phyloP scores from a whole-genome alignment of 2,888 invertebrate genomes.

The Druceiella hillmani region DNA sequence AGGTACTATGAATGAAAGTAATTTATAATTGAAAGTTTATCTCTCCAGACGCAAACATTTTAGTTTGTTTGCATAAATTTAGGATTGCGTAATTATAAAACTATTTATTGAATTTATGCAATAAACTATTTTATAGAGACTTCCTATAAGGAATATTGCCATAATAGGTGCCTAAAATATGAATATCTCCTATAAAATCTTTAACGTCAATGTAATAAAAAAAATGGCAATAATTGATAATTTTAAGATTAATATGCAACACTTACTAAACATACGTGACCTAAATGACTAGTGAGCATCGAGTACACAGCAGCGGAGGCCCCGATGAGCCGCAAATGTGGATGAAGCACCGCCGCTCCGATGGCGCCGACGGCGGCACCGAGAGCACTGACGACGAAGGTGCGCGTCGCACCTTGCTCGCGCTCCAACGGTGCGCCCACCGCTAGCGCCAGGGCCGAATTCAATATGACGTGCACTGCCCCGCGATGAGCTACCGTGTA shows the following conservation, averaged over 20 bases:
- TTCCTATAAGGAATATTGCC: too few species aligned
- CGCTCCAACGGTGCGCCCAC: slow-evolving; percentile 55
- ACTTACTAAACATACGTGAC: slow-evolving; percentile 69
- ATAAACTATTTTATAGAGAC: too few species aligned
- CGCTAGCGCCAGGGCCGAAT: slow-evolving; percentile 47
- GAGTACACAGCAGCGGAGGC: slow-evolving; percentile 91
- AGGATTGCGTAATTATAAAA: too few species aligned
- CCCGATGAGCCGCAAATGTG: slow-evolving; percentile 72
- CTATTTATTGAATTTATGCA: too few species aligned
- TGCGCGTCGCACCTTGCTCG: slow-evolving; percentile 71
- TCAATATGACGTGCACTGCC: slow-evolving; percentile 69
- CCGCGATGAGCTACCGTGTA: slow-evolving; percentile 79
- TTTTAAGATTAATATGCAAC: not conserved
- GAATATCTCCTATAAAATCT: too few species aligned
- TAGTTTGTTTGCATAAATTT: too few species aligned
- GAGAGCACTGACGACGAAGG: slow-evolving; percentile 64
- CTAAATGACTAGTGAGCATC: slow-evolving; percentile 77
- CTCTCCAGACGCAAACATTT: too few species aligned
- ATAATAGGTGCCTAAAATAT: too few species aligned
- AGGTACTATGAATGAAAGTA: too few species aligned
- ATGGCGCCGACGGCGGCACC: slow-evolving; percentile 74
- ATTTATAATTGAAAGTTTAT: too few species aligned
- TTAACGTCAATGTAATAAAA: slow-evolving; percentile 10
- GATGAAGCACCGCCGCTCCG: slow-evolving; percentile 70
- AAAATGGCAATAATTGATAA: too few species aligned